These are phyloP conservation scores for Eristalinus aeneus DNA, from an alignment of 2,888 invertebrate genomes.

Conservation along the genomic window DNA sequence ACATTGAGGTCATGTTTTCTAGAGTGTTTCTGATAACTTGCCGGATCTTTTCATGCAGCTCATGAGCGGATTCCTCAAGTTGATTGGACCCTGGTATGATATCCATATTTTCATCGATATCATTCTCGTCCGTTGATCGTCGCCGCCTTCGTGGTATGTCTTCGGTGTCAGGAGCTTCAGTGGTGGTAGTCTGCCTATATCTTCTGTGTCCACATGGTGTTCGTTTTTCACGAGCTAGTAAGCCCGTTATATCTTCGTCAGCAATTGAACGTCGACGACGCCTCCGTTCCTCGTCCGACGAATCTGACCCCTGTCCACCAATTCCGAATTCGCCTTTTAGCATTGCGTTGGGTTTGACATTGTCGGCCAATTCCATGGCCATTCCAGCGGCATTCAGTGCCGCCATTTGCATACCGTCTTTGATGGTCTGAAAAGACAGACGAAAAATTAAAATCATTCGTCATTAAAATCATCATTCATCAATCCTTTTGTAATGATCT, in stretches of 20 bases:
- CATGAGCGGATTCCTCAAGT: conserved; percentile 60
- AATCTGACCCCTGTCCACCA: conserved; percentile 1
- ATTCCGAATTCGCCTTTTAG: conserved; percentile 26
- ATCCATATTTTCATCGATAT: conserved; percentile 73
- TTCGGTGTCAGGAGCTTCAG: not conserved
- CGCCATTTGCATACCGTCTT: conserved; percentile 1
- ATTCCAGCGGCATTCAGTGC: not conserved
- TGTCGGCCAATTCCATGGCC: conserved; percentile 5
- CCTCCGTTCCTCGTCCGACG: conserved; percentile 68
- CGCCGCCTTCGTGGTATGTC: conserved; percentile 68
- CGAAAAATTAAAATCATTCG: no score
- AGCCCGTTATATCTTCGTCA: not conserved
- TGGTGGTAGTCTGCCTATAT: not conserved
- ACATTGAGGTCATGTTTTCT: not conserved
- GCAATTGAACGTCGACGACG: conserved; percentile 64
- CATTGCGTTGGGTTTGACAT: not conserved
- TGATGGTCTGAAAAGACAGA: conserved; percentile 16
- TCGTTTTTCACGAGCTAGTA: conserved; percentile 25
- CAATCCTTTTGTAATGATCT: no score
- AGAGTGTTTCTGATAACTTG: not conserved
- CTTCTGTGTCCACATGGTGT: conserved; percentile 27
- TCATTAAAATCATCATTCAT: no score
- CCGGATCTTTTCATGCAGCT: conserved; percentile 28
- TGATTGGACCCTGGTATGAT: conserved; percentile 72
- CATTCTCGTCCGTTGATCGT: conserved; percentile 72